Evolutionary conservation across 2,888 invertebrate genomes (phyloP).

Genomic region (Panzeria rudis): DNA sequence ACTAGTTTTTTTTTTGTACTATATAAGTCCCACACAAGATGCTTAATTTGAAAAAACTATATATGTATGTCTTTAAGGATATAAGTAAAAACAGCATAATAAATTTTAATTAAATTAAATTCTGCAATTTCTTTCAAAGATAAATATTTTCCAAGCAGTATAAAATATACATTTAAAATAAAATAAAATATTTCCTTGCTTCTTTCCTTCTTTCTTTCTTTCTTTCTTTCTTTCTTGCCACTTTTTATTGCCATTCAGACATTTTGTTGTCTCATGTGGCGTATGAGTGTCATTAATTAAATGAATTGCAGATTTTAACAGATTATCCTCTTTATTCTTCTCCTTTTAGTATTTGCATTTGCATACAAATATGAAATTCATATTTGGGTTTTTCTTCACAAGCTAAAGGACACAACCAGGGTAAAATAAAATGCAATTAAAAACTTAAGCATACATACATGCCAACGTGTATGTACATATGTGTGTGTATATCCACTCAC

Average conservation of each 20-base stretch:
- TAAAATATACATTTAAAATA: neutral
- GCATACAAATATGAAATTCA: slow-evolving; percentile 48
- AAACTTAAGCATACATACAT: neutral
- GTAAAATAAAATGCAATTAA: slow-evolving; percentile 47
- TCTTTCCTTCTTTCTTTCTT: neutral
- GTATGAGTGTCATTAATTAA: slow-evolving; percentile 71
- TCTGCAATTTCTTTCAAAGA: neutral
- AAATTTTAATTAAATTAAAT: slow-evolving; percentile 12
- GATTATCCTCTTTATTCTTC: slow-evolving; percentile 55
- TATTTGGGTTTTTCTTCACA: slow-evolving; percentile 36
- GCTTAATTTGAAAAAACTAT: neutral
- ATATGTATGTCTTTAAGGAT: neutral
- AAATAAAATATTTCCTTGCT: neutral
- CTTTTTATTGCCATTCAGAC: slow-evolving; percentile 46
- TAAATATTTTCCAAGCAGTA: slow-evolving; percentile 3
- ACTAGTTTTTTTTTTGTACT: no score
- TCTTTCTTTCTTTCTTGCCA: slow-evolving; percentile 8
- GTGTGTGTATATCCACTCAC: neutral
- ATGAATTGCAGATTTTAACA: slow-evolving; percentile 62
- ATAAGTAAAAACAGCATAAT: neutral
- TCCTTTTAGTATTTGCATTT: slow-evolving; percentile 30
- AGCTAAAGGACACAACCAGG: slow-evolving; percentile 30
- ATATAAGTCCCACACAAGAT: no score
- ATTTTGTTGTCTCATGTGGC: slow-evolving; percentile 66
- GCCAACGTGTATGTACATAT: neutral